Base-by-base conservation (phyloP, 2,113 vertebrate genomes). In the Phaetusa simplex region DNA sequence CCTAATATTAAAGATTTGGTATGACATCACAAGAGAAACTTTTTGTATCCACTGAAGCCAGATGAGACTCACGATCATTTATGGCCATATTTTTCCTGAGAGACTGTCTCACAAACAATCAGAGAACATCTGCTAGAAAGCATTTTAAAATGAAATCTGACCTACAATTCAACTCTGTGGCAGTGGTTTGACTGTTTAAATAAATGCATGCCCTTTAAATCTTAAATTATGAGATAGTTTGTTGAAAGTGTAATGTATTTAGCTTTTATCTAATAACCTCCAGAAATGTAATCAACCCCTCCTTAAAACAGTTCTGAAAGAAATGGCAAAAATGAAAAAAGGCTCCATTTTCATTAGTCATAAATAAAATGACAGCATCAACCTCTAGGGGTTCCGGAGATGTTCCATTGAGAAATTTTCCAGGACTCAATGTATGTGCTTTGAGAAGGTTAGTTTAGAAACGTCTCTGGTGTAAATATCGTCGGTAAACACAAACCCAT, bases 181-280 rank as follows among this genome's bases (percentile, higher is more conserved):
- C 96, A 94, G 97, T 90, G 97, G 95, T 96, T 97, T 96, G 97
- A 96, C 96, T 97, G 97, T 97, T 97, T 95, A 91, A 96, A 98
- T 97, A 97, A 98, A 98, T 78, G 94, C 58, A 70, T 98, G 98
- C 98, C 98, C 98, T 98, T 98, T 98, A 98, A 98, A 98, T 98
- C 97, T 98, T 97, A 98, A 98, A 98, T 98, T 98, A 98, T 98
- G 98, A 98, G 98, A 98, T 97, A 98, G 98, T 98, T 98, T 98
- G 98, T 98, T 98, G 98, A 98, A 98, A 98, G 98, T 98, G 98
- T 98, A 98, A 98, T 98, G 98, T 98, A 98, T 98, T 98, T 98
- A 98, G 97, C 97, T 95, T 97, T 98, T 98, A 98, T 98, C 97
- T 98, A 98, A 98, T 98, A 98, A 98, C 96, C 96, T 91, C 96